phyloP scores from a whole-genome alignment of 2,113 vertebrate species.

The Gavia stellata region DNA sequence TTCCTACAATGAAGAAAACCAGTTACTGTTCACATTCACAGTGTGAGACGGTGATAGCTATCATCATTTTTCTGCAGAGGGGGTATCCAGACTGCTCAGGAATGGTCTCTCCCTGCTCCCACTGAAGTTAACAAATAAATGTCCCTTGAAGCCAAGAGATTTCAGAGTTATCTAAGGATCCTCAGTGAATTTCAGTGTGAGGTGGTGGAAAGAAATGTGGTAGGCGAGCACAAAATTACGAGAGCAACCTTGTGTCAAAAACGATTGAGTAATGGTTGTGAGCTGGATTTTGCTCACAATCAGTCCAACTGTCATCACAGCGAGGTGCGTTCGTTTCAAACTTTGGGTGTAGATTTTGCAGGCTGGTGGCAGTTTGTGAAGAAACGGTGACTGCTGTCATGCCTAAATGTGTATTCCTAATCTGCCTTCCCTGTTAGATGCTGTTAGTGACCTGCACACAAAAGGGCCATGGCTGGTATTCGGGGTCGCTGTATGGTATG shows the following conservation, averaged over 20 bases:
- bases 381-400: not conserved
- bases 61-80: not conserved
- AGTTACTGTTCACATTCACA: not conserved
- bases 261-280: too few relatives aligned
- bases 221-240: not conserved
- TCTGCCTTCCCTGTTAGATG: not conserved
- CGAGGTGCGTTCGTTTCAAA: not conserved
- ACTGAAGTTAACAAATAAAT: not conserved
- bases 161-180: not conserved
- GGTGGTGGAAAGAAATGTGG: too few relatives aligned
- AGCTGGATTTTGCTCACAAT: not conserved
- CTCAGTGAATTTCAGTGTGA: too few relatives aligned
- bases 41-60: not conserved
- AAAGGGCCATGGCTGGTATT: not conserved
- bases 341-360: not conserved
- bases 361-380: not conserved
- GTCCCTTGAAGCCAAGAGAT: not conserved
- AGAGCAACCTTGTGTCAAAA: not conserved
- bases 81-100: not conserved
- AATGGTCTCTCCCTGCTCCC: not conserved
- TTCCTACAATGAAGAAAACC: conserved; percentile 20
- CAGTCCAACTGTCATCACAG: not conserved
- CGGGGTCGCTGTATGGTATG: not conserved
- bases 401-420: too few relatives aligned
- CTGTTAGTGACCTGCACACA: not conserved